phyloP scores from a whole-genome alignment of 2,797 vertebrate species.

The Microchirus variegatus region DNA sequence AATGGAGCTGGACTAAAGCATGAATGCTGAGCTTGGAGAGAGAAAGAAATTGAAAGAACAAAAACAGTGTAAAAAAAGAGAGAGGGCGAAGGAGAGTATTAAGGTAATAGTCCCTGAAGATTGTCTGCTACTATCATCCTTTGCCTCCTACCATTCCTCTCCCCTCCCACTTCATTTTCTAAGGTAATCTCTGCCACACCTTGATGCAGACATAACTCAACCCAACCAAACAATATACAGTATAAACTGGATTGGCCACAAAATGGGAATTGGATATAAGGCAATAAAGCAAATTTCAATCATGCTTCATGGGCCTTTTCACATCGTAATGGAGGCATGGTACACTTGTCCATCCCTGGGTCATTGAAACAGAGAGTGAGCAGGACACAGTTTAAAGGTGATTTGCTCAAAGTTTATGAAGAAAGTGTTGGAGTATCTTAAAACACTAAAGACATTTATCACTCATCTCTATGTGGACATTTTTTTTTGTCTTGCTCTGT shows the following conservation, averaged over 20 bases:
- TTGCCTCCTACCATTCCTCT: constrained; percentile 31
- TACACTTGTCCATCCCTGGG: constrained; percentile 70
- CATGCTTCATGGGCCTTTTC: constrained; percentile 60
- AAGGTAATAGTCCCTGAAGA: constrained; percentile 65
- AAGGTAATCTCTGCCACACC: constrained; percentile 73
- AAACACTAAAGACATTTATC: neutral
- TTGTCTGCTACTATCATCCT: constrained; percentile 53
- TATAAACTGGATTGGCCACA: constrained; percentile 76
- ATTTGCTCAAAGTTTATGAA: constrained; percentile 27
- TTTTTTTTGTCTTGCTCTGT: neutral
- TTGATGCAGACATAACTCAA: constrained; percentile 64
- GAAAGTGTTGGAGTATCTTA: neutral
- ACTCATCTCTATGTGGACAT: constrained; percentile 15
- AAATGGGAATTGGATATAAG: constrained; percentile 79
- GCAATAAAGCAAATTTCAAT: constrained; percentile 84
- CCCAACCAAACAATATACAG: constrained; percentile 76
- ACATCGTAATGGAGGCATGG: constrained; percentile 52
- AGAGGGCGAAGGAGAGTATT: constrained; percentile 31
- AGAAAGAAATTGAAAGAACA: constrained; percentile 28
- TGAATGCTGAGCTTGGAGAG: constrained; percentile 14
- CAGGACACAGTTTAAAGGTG: constrained; percentile 7
- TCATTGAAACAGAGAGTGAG: constrained; percentile 67
- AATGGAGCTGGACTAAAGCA: constrained; percentile 22
- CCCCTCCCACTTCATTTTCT: constrained; percentile 60
- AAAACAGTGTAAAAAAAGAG: constrained; percentile 28